Percentiles rank a stretch among this genome's conserved stretches.
phyloP scores from a whole-genome alignment of 2,888 invertebrate genomes.

The Lithodes maja region DNA sequence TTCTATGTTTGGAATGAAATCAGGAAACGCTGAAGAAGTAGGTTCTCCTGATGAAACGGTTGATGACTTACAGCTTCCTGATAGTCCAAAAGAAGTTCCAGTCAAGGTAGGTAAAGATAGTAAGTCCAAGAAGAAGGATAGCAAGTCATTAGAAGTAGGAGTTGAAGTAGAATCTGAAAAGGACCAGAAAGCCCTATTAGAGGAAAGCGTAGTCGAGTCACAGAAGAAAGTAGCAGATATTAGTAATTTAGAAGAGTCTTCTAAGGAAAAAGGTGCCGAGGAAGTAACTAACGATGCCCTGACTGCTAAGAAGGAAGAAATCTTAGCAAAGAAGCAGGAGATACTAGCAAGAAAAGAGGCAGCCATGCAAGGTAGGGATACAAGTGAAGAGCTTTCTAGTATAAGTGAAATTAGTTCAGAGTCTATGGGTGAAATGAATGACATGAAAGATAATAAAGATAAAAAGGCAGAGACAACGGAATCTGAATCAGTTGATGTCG shows the following conservation, averaged over 20 bases:
- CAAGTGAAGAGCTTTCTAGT: constrained; percentile 49
- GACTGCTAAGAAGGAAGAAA: constrained; percentile 41
- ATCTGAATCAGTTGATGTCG: constrained; percentile 36
- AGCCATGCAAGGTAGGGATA: constrained; percentile 33
- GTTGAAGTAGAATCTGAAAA: background rate
- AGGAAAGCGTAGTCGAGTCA: constrained; percentile 15
- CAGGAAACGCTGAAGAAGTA: constrained; percentile 36
- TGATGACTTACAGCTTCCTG: constrained; percentile 5
- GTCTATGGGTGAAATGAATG: constrained; percentile 20
- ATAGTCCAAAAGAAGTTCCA: background rate
- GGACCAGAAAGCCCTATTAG: background rate
- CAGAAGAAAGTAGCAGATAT: background rate
- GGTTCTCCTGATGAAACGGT: constrained; percentile 17
- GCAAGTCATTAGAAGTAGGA: background rate
- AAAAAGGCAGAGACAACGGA: constrained; percentile 24
- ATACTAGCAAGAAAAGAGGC: constrained; percentile 44
- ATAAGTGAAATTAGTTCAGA: constrained; percentile 46
- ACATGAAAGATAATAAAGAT: background rate
- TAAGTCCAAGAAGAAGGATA: background rate
- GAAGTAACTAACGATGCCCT: constrained; percentile 19
- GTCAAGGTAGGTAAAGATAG: constrained; percentile 12
- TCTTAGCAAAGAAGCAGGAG: constrained; percentile 46
- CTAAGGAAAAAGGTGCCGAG: background rate
- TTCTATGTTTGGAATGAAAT: constrained; percentile 24
- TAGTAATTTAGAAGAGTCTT: background rate